Conservation (phyloP, 2,113 vertebrate species). For the Melanerpes aurifrons region DNA sequence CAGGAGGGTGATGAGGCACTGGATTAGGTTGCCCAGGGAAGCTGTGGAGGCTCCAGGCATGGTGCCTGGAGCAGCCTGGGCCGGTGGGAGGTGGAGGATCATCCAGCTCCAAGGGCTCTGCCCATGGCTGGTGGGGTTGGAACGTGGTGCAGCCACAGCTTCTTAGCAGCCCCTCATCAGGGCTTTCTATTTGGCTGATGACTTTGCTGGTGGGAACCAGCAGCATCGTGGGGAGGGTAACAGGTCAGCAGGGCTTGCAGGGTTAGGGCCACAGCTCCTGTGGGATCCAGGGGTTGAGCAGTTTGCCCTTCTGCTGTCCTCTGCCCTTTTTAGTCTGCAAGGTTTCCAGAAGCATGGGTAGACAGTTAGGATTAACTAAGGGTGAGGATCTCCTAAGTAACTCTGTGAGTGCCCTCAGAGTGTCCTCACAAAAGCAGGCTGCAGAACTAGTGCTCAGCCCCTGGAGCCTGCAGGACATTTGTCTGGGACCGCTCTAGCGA, state of each 20-base stretch:
- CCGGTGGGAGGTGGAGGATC: too few relatives aligned
- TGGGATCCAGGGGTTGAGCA: neutral
- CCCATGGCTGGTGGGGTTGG: too few relatives aligned
- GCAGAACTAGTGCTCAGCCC: neutral
- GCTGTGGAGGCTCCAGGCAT: too few relatives aligned
- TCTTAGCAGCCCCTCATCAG: neutral
- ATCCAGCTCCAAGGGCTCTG: too few relatives aligned
- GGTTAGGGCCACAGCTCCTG: neutral
- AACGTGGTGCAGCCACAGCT: neutral
- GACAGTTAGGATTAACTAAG: neutral
- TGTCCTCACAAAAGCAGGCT: neutral
- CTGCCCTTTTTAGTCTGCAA: neutral
- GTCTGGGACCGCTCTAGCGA: neutral
- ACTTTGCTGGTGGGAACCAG: neutral
- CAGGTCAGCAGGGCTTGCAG: fast-evolving
- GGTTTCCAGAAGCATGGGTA: neutral
- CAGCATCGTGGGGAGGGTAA: neutral
- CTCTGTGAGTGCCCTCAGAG: fast-evolving
- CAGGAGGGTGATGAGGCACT: too few relatives aligned
- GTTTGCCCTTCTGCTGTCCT: neutral
- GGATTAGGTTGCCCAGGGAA: too few relatives aligned
- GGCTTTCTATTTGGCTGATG: neutral
- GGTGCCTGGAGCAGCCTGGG: too few relatives aligned
- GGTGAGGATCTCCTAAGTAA: neutral
- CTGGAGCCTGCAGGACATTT: neutral